These are phyloP conservation scores for Linepithema humile DNA, from an alignment of 1,140 invertebrate genomes.

Conservation along the genomic window DNA sequence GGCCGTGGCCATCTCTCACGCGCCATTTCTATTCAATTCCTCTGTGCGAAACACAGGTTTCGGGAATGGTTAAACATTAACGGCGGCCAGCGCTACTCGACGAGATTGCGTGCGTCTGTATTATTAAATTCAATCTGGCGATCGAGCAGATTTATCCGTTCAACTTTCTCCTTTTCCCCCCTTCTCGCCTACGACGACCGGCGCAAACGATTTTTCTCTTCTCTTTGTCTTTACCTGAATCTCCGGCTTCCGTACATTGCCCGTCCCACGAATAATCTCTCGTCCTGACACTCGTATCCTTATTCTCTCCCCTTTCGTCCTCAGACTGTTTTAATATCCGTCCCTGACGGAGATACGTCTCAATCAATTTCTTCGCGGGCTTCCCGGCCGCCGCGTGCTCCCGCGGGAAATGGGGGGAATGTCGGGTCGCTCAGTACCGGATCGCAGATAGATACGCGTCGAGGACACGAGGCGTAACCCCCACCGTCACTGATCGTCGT, in stretches of 20 bases:
- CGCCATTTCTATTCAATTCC: conserved; percentile 49
- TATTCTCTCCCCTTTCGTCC: conserved; percentile 49
- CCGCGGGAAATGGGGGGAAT: conserved; percentile 68
- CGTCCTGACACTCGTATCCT: conserved; percentile 58
- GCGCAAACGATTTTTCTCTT: background rate
- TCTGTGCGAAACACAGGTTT: conserved; percentile 58
- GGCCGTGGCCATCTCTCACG: conserved; percentile 38
- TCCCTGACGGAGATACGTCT: conserved; percentile 73
- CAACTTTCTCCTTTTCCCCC: conserved; percentile 14
- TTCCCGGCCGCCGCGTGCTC: conserved; percentile 49
- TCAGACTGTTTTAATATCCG: conserved; percentile 75
- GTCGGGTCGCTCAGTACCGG: background rate
- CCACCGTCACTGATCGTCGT: conserved; percentile 2
- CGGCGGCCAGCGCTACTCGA: conserved; percentile 65
- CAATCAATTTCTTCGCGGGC: conserved; percentile 75
- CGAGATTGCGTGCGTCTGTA: conserved; percentile 76
- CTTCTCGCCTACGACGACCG: background rate
- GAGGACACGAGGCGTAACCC: conserved; percentile 53
- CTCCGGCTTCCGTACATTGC: background rate
- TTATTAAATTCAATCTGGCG: conserved; percentile 78
- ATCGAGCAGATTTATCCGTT: conserved; percentile 67
- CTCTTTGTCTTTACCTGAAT: conserved; percentile 21
- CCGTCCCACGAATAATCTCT: conserved; percentile 32
- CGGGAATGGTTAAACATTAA: conserved; percentile 76
- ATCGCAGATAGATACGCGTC: background rate